Evolutionary conservation across 2,797 vertebrate species (phyloP).

Genomic region (Zonotrichia albicollis): DNA sequence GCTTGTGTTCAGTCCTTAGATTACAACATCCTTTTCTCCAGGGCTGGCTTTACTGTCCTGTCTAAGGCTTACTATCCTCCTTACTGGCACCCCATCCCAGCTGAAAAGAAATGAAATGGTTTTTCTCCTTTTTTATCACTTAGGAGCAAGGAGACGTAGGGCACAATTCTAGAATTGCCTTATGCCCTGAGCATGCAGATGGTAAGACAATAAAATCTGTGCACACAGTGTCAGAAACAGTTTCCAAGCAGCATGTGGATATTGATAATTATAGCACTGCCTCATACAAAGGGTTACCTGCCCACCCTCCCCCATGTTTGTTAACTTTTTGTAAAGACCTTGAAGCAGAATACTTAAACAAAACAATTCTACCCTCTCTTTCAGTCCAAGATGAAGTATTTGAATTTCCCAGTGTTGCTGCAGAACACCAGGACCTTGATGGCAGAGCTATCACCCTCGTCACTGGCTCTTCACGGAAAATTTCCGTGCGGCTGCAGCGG

Average conservation of each 20-base stretch:
- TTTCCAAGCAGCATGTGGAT: not conserved
- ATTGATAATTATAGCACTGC: not conserved
- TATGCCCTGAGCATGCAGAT: not conserved
- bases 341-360: not conserved
- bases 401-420: slow-evolving; percentile 83
- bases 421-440: slow-evolving; percentile 77
- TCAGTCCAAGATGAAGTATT: slow-evolving; percentile 94
- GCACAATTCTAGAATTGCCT: not conserved
- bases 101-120: not conserved
- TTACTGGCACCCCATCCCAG: not conserved
- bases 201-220: not conserved
- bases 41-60: not conserved
- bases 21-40: not conserved
- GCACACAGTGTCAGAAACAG: not conserved
- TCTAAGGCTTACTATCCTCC: not conserved
- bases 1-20: not conserved
- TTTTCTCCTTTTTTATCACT: not conserved
- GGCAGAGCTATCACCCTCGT: slow-evolving; percentile 91
- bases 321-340: not conserved
- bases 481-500: slow-evolving; percentile 91
- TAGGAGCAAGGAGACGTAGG: not conserved
- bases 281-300: not conserved
- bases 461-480: slow-evolving; percentile 91
- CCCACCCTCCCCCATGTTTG: not conserved
- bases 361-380: not conserved